phyloP scores from a whole-genome alignment of 2,888 invertebrate species.

The Chaitophorus viminalis region DNA sequence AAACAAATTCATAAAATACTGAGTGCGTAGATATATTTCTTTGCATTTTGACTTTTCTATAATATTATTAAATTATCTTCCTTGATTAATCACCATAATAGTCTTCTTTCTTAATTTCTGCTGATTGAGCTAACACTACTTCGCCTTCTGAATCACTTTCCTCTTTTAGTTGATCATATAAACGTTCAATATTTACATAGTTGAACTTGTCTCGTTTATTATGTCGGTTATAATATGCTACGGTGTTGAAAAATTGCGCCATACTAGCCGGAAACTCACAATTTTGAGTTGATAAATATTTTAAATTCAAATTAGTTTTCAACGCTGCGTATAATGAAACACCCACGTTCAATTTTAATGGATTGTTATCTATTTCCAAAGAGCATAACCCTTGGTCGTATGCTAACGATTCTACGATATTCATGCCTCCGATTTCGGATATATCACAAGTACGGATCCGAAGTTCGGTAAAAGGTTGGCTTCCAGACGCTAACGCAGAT shows the following conservation, averaged over 20 bases:
- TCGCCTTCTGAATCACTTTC: not conserved
- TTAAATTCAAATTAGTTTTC: not conserved
- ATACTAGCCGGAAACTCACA: not conserved
- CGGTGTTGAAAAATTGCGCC: not conserved
- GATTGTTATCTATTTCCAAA: conserved; percentile 43
- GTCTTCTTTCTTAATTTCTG: not conserved
- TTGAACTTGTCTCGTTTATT: not conserved
- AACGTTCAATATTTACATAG: not conserved
- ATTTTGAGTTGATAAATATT: conserved; percentile 1
- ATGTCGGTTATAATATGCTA: conserved; percentile 21
- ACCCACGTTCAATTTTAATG: conserved; percentile 9
- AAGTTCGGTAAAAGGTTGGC: conserved; percentile 34
- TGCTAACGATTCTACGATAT: conserved; percentile 27
- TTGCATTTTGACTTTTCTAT: no score
- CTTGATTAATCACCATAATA: no score
- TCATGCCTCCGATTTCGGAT: conserved; percentile 31
- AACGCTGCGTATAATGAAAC: not conserved
- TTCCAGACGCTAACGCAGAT: conserved; percentile 14
- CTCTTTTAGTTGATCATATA: not conserved
- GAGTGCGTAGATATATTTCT: no score
- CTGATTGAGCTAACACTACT: not conserved
- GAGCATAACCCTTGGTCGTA: conserved; percentile 18
- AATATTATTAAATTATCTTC: no score
- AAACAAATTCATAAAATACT: no score
- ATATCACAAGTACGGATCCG: conserved; percentile 23